Conservation (phyloP, 1,140 invertebrate genomes). For the Scaptomyza hsui region DNA sequence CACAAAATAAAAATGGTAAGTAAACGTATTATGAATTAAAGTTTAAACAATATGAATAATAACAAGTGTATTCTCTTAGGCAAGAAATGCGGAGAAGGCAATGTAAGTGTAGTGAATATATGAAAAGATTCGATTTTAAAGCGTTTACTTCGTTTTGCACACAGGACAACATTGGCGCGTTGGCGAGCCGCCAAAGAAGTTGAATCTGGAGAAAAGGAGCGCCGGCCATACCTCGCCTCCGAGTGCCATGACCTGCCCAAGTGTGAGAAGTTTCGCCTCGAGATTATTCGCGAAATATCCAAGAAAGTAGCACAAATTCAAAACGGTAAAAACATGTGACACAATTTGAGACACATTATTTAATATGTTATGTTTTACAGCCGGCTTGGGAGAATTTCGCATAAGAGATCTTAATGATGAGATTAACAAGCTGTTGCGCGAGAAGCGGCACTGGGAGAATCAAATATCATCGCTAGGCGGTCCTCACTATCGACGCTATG, state of each 20-base stretch:
- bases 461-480: slow-evolving; percentile 98
- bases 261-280: slow-evolving; percentile 97
- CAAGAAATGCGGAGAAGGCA: slow-evolving; percentile 92
- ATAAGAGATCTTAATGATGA: slow-evolving; percentile 99
- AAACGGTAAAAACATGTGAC: slow-evolving; percentile 88
- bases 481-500: slow-evolving; percentile 95
- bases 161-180: slow-evolving; percentile 96
- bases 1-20: slow-evolving; percentile 67
- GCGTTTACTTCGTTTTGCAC: slow-evolving; percentile 25
- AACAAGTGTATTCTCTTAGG: slow-evolving; percentile 83
- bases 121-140: too few species aligned
- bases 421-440: slow-evolving; percentile 98
- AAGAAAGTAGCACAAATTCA: slow-evolving; percentile 99
- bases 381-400: slow-evolving; percentile 98
- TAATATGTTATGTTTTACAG: slow-evolving; percentile 84
- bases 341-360: background rate
- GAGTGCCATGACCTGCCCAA: slow-evolving; percentile 95
- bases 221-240: slow-evolving; percentile 96
- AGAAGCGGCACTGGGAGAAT: slow-evolving; percentile 98
- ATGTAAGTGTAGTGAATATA: slow-evolving; percentile 88
- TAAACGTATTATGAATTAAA: slow-evolving; percentile 23
- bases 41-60: slow-evolving; percentile 10
- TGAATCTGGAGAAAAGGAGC: slow-evolving; percentile 91
- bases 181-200: slow-evolving; percentile 97
- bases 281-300: slow-evolving; percentile 98